Conservation (phyloP, 1,140 invertebrate genomes). For the Conopomorpha cramerella region DNA sequence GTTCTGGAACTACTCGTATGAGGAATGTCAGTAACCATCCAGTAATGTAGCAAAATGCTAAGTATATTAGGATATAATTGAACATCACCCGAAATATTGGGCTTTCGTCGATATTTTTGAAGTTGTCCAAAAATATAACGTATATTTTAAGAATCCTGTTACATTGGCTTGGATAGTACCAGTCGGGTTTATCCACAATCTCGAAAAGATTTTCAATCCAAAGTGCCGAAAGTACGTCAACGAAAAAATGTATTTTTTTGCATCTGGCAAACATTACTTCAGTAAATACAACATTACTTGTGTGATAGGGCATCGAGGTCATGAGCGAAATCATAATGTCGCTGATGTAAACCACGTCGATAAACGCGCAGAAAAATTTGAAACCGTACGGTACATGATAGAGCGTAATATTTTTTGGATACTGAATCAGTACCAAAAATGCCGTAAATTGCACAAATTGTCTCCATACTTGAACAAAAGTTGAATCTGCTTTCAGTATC, state of each 20-base stretch:
- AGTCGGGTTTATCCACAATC: constrained; percentile 15
- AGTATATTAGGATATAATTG: too few species aligned
- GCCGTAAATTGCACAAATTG: constrained; percentile 23
- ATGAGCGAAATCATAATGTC: constrained; percentile 30
- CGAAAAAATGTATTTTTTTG: constrained; percentile 22
- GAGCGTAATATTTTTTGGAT: constrained; percentile 23
- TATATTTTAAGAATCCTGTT: constrained; percentile 43
- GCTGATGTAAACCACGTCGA: constrained; percentile 22
- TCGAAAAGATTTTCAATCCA: constrained; percentile 25
- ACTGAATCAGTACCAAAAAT: constrained; percentile 20
- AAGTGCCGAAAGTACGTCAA: constrained; percentile 28
- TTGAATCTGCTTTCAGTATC: constrained; percentile 27
- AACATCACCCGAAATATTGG: too few species aligned
- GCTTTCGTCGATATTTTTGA: too few species aligned
- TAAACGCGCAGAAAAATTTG: constrained; percentile 23
- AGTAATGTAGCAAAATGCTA: too few species aligned
- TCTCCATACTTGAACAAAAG: constrained; percentile 24
- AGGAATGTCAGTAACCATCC: too few species aligned
- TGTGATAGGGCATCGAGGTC: constrained; percentile 17
- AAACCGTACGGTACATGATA: constrained; percentile 16
- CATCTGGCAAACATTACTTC: constrained; percentile 29
- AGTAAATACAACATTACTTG: constrained; percentile 22
- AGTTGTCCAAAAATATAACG: constrained; percentile 19
- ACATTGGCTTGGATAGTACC: constrained; percentile 21
- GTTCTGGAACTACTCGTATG: too few species aligned